Evolutionary conservation across 2,888 invertebrate genomes (phyloP).

Genomic region (Panorpa germanica): DNA sequence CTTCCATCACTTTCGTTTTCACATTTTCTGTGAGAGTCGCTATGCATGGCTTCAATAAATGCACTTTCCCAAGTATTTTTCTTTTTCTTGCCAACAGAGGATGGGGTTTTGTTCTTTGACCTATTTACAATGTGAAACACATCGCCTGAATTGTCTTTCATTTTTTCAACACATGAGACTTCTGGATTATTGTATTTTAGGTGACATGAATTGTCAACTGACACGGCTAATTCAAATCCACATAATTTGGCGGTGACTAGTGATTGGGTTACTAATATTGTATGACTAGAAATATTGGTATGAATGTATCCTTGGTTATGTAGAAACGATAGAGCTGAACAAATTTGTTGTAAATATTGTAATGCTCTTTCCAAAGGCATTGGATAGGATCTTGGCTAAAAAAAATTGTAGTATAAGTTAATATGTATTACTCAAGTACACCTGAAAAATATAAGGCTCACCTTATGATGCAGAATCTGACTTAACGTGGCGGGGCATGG

Average conservation of each 20-base stretch:
- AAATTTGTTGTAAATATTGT: conserved; percentile 26
- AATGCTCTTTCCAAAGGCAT: conserved; percentile 25
- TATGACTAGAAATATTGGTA: conserved; percentile 25
- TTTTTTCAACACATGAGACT: too few species aligned
- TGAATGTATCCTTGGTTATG: conserved; percentile 29
- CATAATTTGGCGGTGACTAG: conserved; percentile 24
- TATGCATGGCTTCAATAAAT: too few species aligned
- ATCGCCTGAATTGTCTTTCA: too few species aligned
- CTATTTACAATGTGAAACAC: too few species aligned
- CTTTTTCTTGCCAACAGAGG: too few species aligned
- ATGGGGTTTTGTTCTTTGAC: too few species aligned
- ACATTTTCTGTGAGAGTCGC: too few species aligned
- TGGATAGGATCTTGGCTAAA: conserved; percentile 22
- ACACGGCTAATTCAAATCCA: conserved; percentile 23
- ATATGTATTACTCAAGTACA: conserved; percentile 1
- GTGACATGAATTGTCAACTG: too few species aligned
- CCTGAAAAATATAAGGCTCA: conserved; percentile 17
- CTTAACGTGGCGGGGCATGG: conserved; percentile 26
- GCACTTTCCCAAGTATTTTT: too few species aligned
- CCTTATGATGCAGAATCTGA: conserved; percentile 27
- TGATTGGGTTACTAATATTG: conserved; percentile 21
- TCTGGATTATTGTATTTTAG: too few species aligned
- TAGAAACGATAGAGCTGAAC: conserved; percentile 27
- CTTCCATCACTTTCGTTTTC: too few species aligned
- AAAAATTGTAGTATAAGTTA: conserved; percentile 5